Base-by-base conservation (phyloP, 1,140 invertebrate genomes). In the Ips typographus region DNA sequence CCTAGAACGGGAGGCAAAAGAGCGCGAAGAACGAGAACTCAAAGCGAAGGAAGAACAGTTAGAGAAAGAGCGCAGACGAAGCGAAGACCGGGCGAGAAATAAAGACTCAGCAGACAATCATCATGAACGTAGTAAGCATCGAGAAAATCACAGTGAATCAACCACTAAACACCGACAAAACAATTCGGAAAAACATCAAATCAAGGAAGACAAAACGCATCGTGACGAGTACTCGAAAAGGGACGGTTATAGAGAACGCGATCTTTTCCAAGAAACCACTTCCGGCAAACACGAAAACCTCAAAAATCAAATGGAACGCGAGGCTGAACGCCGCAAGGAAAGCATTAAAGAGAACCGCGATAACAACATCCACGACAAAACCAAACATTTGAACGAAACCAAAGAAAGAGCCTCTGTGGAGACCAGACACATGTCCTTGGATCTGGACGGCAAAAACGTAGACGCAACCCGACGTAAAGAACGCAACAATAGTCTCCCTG, bases 401-500 rank as follows among this genome's bases (percentile, higher is more conserved):
- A 74, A 76, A 49, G 61, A 74, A 37, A 74, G 76, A 61, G 66
- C 71, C 4, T 55, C 65, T 0, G 55, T 74, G 38, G 78, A 80
- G 68, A 76, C 74, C 70, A 70, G 78, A 68, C 78, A 78, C 66
- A 74, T 77, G 63, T 77, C 75, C 5, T 73, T 78, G 8, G 77
- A 80, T 65, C 55, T 77, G 2, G 78, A 79, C 44, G 76, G 78
- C 37, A 76, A 62, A 52, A 47, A 40, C 4, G 40, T 59, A 44
- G 78, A 80, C 73, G 69, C 73, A 2, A 72, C 76, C 49, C 84
- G 84, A 78, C 72, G 84, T 47, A 85, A 85, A 78, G 85, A 86
- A 72, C 81, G 84, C 40, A 84, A 84, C 77, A 86, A 85, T 60
- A 88, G 85, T 78, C 83, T 89, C 53, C 88, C 90, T 0, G 86